Base-by-base conservation (phyloP, 2,113 vertebrate species). In the Malurus elegans region DNA sequence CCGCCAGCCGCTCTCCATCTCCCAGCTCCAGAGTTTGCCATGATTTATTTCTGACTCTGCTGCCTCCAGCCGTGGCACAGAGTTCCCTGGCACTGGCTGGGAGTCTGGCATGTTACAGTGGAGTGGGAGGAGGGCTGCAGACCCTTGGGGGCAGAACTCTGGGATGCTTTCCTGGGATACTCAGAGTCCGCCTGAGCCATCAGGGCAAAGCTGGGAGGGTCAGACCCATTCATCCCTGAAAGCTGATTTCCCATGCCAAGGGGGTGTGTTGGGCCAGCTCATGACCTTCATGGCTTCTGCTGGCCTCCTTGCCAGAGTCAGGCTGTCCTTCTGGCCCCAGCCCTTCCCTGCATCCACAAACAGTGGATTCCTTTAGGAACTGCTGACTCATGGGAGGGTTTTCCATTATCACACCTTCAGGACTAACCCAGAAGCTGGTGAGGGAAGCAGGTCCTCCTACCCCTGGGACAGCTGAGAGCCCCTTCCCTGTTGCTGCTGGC, bases 21-120 rank as follows among this genome's bases (percentile, higher is more conserved):
- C 85, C 47, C 17, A 2, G 47, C 56, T 62, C 40, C 38, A 38
- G 38, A 38, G 38, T 38, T 38, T 38, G 38, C 38, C 38, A 38
- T 38, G 38, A 38, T 69, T 62, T 38, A 34, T 78, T 62, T 58
- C 73, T 57, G 79, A 42, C 72, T 48, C 72, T 42, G 57, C 28
- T 40, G 23, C 23, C 31, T 72, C 20, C 17, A 31, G 51, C 28
- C 4, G 9, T 26, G 47, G 74, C 47, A 17, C 16, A n/a, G 85
- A 57, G 8, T 5, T 19, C 16, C 4, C 40, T 36, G 50, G 36
- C 38, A 29, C 6, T 0, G 1, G 25, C 54, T 82, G 21, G 5
- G 21, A 6, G 75, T 11, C 26, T 10, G 8, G 31, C 44, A 12
- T 0, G 0, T n/a, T 15, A 18, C 4, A 32, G 1, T 28, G 36